Evolutionary conservation across 2,888 invertebrate genomes (phyloP).

Genomic region (Fragum whitleyi): DNA sequence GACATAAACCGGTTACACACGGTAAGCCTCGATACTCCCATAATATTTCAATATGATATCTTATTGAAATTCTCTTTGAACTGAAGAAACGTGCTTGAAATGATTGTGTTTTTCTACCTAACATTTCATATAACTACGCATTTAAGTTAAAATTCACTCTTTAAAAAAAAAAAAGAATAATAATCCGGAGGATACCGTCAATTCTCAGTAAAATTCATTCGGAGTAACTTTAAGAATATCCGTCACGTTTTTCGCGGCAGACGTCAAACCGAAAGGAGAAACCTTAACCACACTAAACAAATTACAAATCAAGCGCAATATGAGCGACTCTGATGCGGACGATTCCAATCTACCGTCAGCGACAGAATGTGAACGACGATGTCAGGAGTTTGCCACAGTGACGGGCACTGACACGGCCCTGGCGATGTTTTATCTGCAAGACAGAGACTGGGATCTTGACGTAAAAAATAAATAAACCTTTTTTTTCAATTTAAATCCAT

Average conservation of each 20-base stretch:
- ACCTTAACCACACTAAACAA: not conserved
- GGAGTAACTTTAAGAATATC: no score
- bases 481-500: no score
- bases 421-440: slow-evolving; percentile 87
- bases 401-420: slow-evolving; percentile 87
- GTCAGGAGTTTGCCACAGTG: slow-evolving; percentile 86
- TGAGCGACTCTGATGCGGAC: slow-evolving; percentile 57
- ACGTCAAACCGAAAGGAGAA: not conserved
- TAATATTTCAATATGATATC: no score
- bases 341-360: slow-evolving; percentile 80
- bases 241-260: not conserved
- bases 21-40: no score
- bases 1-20: not conserved
- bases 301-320: slow-evolving; percentile 14
- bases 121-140: no score
- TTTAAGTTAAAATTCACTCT: no score
- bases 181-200: no score
- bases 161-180: no score
- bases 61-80: no score
- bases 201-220: no score
- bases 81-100: no score
- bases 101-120: no score
- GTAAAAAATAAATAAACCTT: slow-evolving; percentile 77
- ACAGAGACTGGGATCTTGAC: slow-evolving; percentile 87
- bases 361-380: slow-evolving; percentile 85